Conservation (phyloP, 1,140 invertebrate species). For the Trichoplusia ni region DNA sequence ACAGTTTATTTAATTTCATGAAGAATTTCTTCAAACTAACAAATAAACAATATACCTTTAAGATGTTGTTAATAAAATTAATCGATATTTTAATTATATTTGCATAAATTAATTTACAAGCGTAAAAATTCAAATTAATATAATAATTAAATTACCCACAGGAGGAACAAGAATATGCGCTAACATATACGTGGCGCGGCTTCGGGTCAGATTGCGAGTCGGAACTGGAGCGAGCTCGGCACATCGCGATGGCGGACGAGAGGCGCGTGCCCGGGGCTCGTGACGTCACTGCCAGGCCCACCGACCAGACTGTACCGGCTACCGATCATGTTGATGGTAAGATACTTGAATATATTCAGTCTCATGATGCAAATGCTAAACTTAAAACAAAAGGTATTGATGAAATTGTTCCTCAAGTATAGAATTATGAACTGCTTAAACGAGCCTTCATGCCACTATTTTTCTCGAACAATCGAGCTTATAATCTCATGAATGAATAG, state of each 20-base stretch:
- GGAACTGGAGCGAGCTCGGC: slow-evolving; percentile 46
- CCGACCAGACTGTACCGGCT: slow-evolving; percentile 67
- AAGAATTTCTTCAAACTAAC: too few species aligned
- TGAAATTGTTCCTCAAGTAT: too few species aligned
- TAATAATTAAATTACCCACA: slow-evolving; percentile 38
- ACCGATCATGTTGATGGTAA: slow-evolving; percentile 62
- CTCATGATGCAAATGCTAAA: too few species aligned
- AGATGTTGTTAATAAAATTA: too few species aligned
- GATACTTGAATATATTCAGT: slow-evolving; percentile 11
- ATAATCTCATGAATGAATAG: slow-evolving; percentile 16
- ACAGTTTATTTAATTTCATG: too few species aligned
- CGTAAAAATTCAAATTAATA: too few species aligned
- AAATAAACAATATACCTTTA: too few species aligned
- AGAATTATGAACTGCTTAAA: too few species aligned
- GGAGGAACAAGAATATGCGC: slow-evolving; percentile 73
- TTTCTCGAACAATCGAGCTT: slow-evolving; percentile 2
- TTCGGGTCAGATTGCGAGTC: slow-evolving; percentile 72
- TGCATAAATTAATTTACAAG: too few species aligned
- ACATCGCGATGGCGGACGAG: slow-evolving; percentile 64
- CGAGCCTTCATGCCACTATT: not conserved
- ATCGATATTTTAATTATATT: too few species aligned
- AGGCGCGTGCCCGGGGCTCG: slow-evolving; percentile 56
- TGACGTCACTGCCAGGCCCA: slow-evolving; percentile 38
- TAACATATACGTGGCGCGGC: slow-evolving; percentile 66
- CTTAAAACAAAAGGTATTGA: too few species aligned